Evolutionary conservation across 2,888 invertebrate genomes (phyloP).

Genomic region (Aspidiotus destructor): DNA sequence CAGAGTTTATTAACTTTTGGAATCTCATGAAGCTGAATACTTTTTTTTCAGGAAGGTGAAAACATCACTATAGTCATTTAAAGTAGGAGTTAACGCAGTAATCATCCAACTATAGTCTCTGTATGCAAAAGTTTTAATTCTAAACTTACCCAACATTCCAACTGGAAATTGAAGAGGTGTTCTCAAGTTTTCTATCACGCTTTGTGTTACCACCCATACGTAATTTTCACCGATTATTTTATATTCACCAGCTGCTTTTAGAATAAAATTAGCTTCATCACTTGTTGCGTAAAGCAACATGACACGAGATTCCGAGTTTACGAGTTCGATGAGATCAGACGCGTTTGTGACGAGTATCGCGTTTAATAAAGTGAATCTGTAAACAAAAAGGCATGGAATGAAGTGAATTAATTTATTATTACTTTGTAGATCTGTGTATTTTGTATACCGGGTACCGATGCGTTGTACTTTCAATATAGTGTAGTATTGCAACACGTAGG

Average conservation of each 20-base stretch:
- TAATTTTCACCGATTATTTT: constrained; percentile 84
- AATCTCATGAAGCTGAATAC: no score
- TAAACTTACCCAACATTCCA: constrained; percentile 72
- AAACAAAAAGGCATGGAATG: constrained; percentile 40
- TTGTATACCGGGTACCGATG: no score
- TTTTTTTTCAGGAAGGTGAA: no score
- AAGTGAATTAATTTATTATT: no score
- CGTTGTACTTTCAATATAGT: no score
- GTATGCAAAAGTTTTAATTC: background rate
- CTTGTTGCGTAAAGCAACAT: constrained; percentile 84
- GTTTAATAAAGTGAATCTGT: constrained; percentile 75
- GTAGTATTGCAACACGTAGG: no score
- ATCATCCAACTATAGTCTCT: no score
- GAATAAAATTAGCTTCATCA: constrained; percentile 74
- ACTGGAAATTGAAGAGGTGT: constrained; percentile 71
- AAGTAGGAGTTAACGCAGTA: no score
- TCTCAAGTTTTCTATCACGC: constrained; percentile 74
- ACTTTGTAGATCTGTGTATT: no score
- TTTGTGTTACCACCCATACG: constrained; percentile 94
- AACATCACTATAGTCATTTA: no score
- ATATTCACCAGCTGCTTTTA: constrained; percentile 62
- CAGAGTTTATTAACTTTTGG: no score
- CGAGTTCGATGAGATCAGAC: constrained; percentile 67
- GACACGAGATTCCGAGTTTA: constrained; percentile 82
- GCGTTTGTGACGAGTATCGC: constrained; percentile 71